Conservation (phyloP, 2,113 vertebrate genomes). For the Trematocara zebra region DNA sequence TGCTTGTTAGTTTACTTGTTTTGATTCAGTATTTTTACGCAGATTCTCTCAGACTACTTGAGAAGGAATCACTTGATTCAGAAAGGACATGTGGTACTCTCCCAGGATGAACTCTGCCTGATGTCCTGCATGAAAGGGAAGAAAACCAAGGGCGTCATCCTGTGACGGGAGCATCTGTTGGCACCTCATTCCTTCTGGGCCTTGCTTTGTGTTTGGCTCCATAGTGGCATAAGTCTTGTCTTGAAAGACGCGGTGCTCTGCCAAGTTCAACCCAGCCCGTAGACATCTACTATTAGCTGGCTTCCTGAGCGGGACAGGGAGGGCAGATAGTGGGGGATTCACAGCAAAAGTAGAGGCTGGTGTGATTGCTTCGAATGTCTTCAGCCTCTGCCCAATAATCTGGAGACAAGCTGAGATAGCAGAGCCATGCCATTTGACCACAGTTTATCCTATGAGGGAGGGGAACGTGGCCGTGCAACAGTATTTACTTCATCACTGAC, state of each 20-base stretch:
- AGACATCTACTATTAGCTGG: constrained; percentile 34
- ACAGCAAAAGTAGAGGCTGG: neutral
- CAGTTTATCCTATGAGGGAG: constrained; percentile 60
- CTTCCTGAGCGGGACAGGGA: constrained; percentile 3
- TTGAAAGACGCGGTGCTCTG: constrained; percentile 34
- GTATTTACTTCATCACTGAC: constrained; percentile 70
- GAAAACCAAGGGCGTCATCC: constrained; percentile 40
- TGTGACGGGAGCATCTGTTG: constrained; percentile 51
- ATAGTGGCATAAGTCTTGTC: constrained; percentile 42
- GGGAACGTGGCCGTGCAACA: constrained; percentile 53
- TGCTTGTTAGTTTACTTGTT: constrained; percentile 18
- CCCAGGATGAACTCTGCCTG: constrained; percentile 20
- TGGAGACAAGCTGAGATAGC: constrained; percentile 64
- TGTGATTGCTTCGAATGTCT: neutral
- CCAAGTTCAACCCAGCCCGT: constrained; percentile 47
- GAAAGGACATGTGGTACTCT: neutral
- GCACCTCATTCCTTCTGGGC: constrained; percentile 55
- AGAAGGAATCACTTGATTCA: neutral
- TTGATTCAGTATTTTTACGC: neutral
- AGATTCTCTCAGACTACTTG: neutral
- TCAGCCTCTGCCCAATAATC: constrained; percentile 35
- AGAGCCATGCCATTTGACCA: constrained; percentile 32
- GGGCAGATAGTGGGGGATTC: neutral
- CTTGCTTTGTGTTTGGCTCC: constrained; percentile 37
- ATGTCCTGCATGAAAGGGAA: constrained; percentile 39